Evolutionary conservation across 2,113 vertebrate species (phyloP), one percentile per base, ranked within the genome.

Genomic region (Grantiella picta): DNA sequence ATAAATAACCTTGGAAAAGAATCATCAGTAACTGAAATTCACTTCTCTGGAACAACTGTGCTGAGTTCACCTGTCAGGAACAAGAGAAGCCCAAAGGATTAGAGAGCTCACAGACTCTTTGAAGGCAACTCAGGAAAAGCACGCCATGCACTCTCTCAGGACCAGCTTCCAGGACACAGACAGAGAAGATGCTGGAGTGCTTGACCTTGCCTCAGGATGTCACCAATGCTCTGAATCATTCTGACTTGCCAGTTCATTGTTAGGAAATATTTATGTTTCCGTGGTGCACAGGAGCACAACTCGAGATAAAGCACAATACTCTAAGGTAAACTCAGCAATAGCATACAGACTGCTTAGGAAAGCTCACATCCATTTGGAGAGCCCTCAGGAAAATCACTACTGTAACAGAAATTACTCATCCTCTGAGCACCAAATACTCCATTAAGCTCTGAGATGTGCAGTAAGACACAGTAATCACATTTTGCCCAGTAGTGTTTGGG

Each of bases 351-450:
- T 54, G 73, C 73, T 44, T 81, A 45, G 77, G 59, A 89, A 89
- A 89, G 35, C 72, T 82, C 11, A 3, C 23, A 6, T 64, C 82
- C 35, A 11, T 84, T 79, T 71, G 85, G 61, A 88, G 27, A 93
- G 29, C 61, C 23, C 70, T 64, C 66, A 88, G 82, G 82, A 82
- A 87, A 78, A 66, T 31, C 65, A 45, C 70, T 71, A 14, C 82
- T 93, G 31, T 66, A 52, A 59, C 38, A 84, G 82, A 82, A 91
- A 87, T 93, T 91, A 66, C 52, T 90, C 82, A 85, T 85, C 57
- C 75, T 71, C 44, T 5, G 5, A 85, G 61, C 69, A 82, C 27
- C 65, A 93, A 85, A 79, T 59, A 35, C 47, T 85, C 38, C 2
- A 0, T 85, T 93, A 86, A 92, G 75, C 89, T 94, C 79, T 11